phyloP scores from a whole-genome alignment of 2,888 invertebrate species.

The Cataglyphis altisquamis region DNA sequence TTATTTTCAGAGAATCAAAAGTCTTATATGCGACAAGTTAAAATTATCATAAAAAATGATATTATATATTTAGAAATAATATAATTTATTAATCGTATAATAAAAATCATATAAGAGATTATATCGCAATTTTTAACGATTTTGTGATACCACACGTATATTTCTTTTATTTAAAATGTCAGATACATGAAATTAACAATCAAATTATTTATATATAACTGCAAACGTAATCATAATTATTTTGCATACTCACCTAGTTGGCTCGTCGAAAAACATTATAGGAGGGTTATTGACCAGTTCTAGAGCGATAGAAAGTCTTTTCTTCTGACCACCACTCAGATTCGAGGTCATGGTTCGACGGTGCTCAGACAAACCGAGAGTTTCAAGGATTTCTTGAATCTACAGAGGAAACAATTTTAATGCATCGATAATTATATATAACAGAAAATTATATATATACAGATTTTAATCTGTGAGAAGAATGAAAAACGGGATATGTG shows the following conservation, averaged over 20 bases:
- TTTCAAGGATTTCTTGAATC: slow-evolving; percentile 97
- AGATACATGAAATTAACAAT: not conserved
- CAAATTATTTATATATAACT: not conserved
- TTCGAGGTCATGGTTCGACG: slow-evolving; percentile 96
- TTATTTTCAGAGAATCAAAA: not conserved
- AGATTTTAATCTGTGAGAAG: not conserved
- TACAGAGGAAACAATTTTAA: slow-evolving; percentile 82
- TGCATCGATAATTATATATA: not conserved
- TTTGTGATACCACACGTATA: not conserved
- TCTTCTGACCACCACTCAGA: slow-evolving; percentile 97
- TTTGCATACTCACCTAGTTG: slow-evolving; percentile 89
- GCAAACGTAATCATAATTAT: not conserved
- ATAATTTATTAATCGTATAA: not conserved
- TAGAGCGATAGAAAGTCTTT: slow-evolving; percentile 96
- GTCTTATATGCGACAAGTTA: not conserved
- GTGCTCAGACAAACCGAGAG: slow-evolving; percentile 94
- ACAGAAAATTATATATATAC: not conserved
- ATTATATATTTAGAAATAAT: not conserved
- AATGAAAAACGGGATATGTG: not conserved
- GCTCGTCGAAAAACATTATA: slow-evolving; percentile 99
- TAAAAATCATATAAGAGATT: not conserved
- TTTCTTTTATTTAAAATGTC: not conserved
- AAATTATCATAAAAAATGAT: not conserved
- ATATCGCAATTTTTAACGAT: not conserved
- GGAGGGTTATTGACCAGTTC: slow-evolving; percentile 99